phyloP scores from a whole-genome alignment of 1,140 invertebrate genomes.

The Pogonus chalceus region DNA sequence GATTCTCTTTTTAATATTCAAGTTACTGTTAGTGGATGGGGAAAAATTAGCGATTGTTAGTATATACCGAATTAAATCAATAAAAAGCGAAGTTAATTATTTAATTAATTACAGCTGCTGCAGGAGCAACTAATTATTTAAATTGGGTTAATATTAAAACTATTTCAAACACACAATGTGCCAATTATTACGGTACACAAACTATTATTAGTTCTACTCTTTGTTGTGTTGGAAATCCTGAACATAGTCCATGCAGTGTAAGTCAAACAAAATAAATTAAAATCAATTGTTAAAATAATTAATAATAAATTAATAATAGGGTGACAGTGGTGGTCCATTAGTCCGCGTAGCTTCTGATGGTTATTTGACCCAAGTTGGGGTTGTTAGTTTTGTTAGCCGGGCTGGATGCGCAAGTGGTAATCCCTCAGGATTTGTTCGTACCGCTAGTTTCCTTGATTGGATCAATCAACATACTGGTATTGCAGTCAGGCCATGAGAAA shows the following conservation, averaged over 20 bases:
- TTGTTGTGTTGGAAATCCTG: conserved; percentile 16
- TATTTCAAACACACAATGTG: conserved; percentile 19
- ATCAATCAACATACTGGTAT: conserved; percentile 42
- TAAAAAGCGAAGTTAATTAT: no score
- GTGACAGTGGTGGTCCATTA: conserved; percentile 20
- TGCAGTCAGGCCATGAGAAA: conserved; percentile 7
- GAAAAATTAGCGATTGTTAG: conserved; percentile 18
- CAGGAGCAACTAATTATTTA: conserved; percentile 12
- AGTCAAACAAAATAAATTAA: conserved; percentile 6
- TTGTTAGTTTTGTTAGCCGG: conserved; percentile 39
- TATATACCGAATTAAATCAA: no score
- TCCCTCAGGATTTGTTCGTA: conserved; percentile 45
- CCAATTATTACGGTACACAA: conserved; percentile 9
- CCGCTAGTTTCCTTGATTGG: conserved; percentile 41
- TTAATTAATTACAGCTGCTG: no score
- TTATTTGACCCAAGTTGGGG: conserved; percentile 30
- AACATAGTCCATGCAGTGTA: conserved; percentile 21
- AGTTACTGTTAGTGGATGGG: conserved; percentile 24
- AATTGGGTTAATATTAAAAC: conserved; percentile 20
- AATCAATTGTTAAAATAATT: background rate
- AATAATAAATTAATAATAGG: conserved; percentile 11
- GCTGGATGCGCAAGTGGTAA: conserved; percentile 40
- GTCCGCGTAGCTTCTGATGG: conserved; percentile 1
- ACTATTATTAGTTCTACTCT: conserved; percentile 17
- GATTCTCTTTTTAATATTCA: conserved; percentile 5